These are phyloP conservation scores for Heterochromis multidens DNA, from an alignment of 2,113 vertebrate genomes.

Conservation along the genomic window DNA sequence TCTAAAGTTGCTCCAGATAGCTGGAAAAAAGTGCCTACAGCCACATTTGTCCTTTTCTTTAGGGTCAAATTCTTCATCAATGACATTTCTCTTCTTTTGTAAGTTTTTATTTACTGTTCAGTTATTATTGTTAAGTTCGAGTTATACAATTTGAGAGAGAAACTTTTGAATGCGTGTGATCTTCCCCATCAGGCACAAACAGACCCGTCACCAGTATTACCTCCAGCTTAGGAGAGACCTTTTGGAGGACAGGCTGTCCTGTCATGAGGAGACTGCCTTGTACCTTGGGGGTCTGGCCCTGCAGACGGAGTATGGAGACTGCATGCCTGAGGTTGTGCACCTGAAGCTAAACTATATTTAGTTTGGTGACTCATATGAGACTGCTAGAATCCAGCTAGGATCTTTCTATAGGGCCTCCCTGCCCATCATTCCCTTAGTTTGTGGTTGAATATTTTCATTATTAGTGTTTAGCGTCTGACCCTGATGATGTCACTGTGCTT, in stretches of 20 bases:
- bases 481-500: neutral
- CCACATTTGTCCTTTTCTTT: slow-evolving; percentile 83
- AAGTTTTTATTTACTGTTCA: slow-evolving; percentile 48
- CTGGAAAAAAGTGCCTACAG: slow-evolving; percentile 84
- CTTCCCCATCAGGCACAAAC: slow-evolving; percentile 73
- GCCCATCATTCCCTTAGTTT: neutral
- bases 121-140: neutral
- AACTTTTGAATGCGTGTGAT: accelerated
- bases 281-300: slow-evolving; percentile 84
- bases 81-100: slow-evolving; percentile 81
- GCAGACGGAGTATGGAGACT: slow-evolving; percentile 84
- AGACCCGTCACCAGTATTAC: slow-evolving; percentile 87
- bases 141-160: neutral
- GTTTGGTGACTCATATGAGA: neutral
- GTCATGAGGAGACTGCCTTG: slow-evolving; percentile 80
- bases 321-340: slow-evolving; percentile 77
- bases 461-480: neutral
- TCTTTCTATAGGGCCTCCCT: neutral
- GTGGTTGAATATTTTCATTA: neutral
- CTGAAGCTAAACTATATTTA: neutral
- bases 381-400: neutral
- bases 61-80: slow-evolving; percentile 87
- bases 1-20: slow-evolving; percentile 85
- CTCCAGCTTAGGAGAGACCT: slow-evolving; percentile 90
- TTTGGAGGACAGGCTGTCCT: slow-evolving; percentile 82